Evolutionary conservation across 2,797 vertebrate genomes (phyloP).

Genomic region (Lacerta viridis): DNA sequence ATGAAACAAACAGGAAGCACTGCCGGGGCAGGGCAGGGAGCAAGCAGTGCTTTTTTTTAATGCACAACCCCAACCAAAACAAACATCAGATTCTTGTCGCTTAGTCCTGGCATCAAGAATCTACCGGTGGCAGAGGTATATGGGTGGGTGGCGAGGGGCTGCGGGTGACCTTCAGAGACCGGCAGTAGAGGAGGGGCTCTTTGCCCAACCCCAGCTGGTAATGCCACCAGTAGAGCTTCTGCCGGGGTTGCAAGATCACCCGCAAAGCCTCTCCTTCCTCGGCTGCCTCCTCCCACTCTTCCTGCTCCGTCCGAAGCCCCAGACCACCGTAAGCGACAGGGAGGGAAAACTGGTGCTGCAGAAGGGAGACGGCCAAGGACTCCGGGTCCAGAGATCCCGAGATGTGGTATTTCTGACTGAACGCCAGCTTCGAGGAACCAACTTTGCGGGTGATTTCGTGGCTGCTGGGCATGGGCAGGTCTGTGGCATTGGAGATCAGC

Average conservation of each 20-base stretch:
- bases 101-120: background rate
- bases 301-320: constrained; percentile 31
- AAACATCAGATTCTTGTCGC: background rate
- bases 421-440: background rate
- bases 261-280: constrained; percentile 34
- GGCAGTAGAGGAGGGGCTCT: constrained; percentile 24
- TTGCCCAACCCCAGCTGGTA: constrained; percentile 32
- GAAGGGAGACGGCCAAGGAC: background rate
- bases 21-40: background rate
- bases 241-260: constrained; percentile 39
- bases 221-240: constrained; percentile 51
- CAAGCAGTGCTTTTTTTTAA: background rate
- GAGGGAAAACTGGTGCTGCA: constrained; percentile 34
- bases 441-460: constrained; percentile 36
- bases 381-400: background rate
- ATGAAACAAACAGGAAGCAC: background rate
- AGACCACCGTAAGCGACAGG: background rate
- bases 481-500: constrained; percentile 43
- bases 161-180: constrained; percentile 38
- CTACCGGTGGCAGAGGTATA: constrained; percentile 13
- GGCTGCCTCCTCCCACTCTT: constrained; percentile 18
- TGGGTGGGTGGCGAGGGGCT: constrained; percentile 28
- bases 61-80: background rate
- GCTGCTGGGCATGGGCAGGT: constrained; percentile 28
- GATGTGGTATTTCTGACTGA: background rate